A percentile compares a stretch with the other conserved stretches of the same genome.
Conservation (phyloP, 1,140 invertebrate species). For the Galleria mellonella region DNA sequence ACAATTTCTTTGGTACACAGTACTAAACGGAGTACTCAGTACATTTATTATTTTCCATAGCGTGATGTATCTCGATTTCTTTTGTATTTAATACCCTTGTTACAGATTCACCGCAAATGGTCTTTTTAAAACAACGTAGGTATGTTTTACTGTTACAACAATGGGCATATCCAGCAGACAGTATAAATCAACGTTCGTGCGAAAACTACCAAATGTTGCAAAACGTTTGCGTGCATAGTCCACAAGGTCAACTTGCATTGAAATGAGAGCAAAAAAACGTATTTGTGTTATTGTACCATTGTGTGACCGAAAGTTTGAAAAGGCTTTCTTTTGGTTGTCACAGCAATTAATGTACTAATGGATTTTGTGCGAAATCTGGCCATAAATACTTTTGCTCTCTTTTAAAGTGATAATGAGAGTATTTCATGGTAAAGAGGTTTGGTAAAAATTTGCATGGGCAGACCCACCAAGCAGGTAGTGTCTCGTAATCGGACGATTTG, state of each 20-base stretch:
- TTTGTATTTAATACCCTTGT: constrained; percentile 26
- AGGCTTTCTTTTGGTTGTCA: constrained; percentile 49
- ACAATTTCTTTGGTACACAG: constrained; percentile 9
- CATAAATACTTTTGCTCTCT: constrained; percentile 64
- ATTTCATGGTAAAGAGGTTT: constrained; percentile 30
- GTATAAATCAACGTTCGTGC: constrained; percentile 60
- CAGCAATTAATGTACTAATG: constrained; percentile 62
- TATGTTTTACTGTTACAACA: constrained; percentile 32
- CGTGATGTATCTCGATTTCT: constrained; percentile 16
- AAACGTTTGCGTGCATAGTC: constrained; percentile 28
- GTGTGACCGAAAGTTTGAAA: constrained; percentile 30
- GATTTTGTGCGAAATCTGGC: constrained; percentile 19
- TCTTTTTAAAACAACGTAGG: constrained; percentile 46
- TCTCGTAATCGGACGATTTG: constrained; percentile 69
- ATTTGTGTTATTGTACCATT: constrained; percentile 21
- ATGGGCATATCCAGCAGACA: constrained; percentile 26
- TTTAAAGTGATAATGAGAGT: constrained; percentile 45
- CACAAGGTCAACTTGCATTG: constrained; percentile 41
- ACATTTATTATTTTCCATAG: constrained; percentile 27
- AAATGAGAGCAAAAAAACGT: constrained; percentile 22
- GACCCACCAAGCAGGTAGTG: constrained; percentile 65
- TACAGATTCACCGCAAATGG: constrained; percentile 58
- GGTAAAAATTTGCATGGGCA: constrained; percentile 48
- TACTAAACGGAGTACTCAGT: constrained; percentile 20
- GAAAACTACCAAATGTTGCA: constrained; percentile 60